phyloP scores from a whole-genome alignment of 2,797 vertebrate species.

The Myotis vivesi region DNA sequence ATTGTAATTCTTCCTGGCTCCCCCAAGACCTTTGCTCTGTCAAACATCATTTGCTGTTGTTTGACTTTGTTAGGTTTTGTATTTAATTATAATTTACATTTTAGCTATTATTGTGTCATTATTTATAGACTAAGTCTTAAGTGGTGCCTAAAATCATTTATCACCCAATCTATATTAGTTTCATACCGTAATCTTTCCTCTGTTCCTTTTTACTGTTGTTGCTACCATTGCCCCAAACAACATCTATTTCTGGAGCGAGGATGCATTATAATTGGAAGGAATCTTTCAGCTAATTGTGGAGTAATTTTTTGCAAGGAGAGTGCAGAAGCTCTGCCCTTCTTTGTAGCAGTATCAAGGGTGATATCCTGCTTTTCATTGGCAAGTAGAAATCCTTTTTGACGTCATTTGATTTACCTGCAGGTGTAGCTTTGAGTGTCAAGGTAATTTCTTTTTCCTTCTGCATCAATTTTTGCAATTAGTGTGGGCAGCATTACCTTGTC shows the following conservation, averaged over 20 bases:
- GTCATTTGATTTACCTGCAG: constrained; percentile 42
- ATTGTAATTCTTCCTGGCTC: neutral
- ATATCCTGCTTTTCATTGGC: constrained; percentile 60
- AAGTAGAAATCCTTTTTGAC: constrained; percentile 41
- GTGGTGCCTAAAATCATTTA: constrained; percentile 32
- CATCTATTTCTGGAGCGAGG: constrained; percentile 61
- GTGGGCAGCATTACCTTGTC: constrained; percentile 56
- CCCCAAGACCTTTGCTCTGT: constrained; percentile 66
- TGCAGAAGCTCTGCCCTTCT: constrained; percentile 58
- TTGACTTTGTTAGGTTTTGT: constrained; percentile 71
- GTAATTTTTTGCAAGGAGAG: constrained; percentile 50
- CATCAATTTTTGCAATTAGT: constrained; percentile 18
- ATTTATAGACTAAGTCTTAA: constrained; percentile 66
- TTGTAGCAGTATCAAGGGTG: constrained; percentile 24
- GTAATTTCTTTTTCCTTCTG: neutral
- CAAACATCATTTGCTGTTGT: constrained; percentile 68
- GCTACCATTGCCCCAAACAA: constrained; percentile 65
- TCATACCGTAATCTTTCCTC: constrained; percentile 40
- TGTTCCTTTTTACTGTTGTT: constrained; percentile 44
- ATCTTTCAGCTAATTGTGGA: constrained; percentile 67
- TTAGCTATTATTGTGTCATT: constrained; percentile 56
- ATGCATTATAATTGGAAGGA: constrained; percentile 38
- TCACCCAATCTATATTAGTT: constrained; percentile 59
- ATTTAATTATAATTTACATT: constrained; percentile 68
- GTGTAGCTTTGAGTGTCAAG: neutral